Conservation (phyloP, 2,113 vertebrate genomes). For the Excalfactoria chinensis region DNA sequence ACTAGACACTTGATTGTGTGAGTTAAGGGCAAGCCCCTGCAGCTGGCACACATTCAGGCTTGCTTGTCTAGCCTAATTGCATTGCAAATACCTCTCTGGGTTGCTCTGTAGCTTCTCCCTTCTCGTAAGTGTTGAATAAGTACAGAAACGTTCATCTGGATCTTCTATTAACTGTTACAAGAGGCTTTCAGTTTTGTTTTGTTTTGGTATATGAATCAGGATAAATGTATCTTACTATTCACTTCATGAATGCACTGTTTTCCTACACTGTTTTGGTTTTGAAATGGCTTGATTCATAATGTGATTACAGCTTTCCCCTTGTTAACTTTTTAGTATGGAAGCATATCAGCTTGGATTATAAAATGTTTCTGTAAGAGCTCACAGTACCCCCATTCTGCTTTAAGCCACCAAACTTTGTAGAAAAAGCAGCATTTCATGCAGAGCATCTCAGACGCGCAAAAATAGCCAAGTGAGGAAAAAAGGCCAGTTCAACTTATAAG, state of each 20-base stretch:
- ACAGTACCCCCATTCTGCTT: slow-evolving; percentile 50
- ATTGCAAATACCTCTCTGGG: slow-evolving; percentile 79
- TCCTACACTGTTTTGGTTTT: slow-evolving; percentile 46
- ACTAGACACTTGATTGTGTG: slow-evolving; percentile 76
- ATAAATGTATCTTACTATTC: slow-evolving; percentile 49
- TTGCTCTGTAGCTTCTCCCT: slow-evolving; percentile 59
- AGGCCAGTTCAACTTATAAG: slow-evolving; percentile 19
- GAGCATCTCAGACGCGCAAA: slow-evolving; percentile 41
- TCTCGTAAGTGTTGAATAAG: slow-evolving; percentile 52
- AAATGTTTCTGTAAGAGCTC: slow-evolving; percentile 54
- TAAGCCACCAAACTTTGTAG: slow-evolving; percentile 37
- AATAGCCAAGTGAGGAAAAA: slow-evolving; percentile 54
- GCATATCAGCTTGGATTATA: slow-evolving; percentile 50
- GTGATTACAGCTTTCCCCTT: slow-evolving; percentile 63
- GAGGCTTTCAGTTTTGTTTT: slow-evolving; percentile 5
- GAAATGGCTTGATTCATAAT: slow-evolving; percentile 65
- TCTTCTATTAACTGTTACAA: slow-evolving; percentile 43
- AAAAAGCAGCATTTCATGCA: slow-evolving; percentile 48
- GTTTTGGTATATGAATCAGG: slow-evolving; percentile 36
- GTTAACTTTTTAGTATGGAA: slow-evolving; percentile 58
- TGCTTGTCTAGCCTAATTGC: slow-evolving; percentile 80
- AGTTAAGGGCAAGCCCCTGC: slow-evolving; percentile 77
- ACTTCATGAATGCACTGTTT: slow-evolving; percentile 41
- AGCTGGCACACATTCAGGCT: slow-evolving; percentile 76
- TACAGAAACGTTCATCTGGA: slow-evolving; percentile 47